Evolutionary conservation across 2,113 vertebrate species (phyloP).

Genomic region (Myiozetetes cayanensis): DNA sequence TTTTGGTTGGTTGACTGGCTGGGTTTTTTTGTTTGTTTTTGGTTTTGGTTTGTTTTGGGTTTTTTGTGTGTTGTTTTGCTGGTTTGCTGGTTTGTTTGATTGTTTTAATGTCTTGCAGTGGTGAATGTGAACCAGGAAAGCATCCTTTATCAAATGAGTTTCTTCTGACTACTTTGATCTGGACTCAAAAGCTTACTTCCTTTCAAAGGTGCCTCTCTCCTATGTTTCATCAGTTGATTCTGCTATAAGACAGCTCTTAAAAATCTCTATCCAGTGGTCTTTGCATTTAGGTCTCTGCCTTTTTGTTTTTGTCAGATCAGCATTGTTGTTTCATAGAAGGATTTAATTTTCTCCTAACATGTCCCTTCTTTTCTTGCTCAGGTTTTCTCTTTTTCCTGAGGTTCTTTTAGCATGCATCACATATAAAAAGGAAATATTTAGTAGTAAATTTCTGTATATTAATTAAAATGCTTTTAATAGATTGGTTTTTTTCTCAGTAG

Average conservation of each 20-base stretch:
- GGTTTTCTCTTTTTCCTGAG: neutral
- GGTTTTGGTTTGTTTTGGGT: neutral
- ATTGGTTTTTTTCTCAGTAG: neutral
- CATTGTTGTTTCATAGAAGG: neutral
- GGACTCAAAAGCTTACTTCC: neutral
- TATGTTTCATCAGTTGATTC: neutral
- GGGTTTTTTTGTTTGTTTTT: neutral
- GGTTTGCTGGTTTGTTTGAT: neutral
- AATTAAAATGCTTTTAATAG: neutral
- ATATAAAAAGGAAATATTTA: neutral
- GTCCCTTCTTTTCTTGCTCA: neutral
- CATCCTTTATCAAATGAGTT: neutral
- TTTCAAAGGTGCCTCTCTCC: neutral
- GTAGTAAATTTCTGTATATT: neutral
- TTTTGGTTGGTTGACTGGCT: neutral
- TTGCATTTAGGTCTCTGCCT: neutral
- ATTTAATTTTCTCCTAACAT: neutral
- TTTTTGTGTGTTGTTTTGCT: neutral
- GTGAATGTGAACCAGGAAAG: neutral
- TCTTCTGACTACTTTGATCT: neutral
- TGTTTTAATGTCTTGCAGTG: neutral
- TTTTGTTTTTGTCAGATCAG: neutral
- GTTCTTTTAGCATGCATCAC: neutral
- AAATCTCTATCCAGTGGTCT: neutral
- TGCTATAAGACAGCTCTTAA: neutral